Evolutionary conservation across 2,113 vertebrate genomes (phyloP).

Genomic region (Calcarius ornatus): DNA sequence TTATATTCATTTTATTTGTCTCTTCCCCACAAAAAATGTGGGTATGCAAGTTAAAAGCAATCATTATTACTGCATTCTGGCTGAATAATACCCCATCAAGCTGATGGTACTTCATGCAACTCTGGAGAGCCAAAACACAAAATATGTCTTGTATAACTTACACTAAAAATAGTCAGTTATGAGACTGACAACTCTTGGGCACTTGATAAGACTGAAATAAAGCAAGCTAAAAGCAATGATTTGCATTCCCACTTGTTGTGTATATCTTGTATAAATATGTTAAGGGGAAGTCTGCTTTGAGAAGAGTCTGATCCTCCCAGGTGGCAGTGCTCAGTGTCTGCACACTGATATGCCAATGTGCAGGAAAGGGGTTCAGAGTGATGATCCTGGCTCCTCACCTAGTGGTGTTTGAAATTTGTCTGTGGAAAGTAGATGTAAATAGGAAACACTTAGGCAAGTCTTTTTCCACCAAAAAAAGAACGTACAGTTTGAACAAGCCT

Average conservation of each 20-base stretch:
- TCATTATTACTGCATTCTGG: not conserved
- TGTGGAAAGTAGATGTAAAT: not conserved
- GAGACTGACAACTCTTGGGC: not conserved
- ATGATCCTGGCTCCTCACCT: not conserved
- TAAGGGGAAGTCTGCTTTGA: not conserved
- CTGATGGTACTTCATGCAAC: not conserved
- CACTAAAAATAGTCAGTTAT: not conserved
- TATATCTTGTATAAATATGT: not conserved
- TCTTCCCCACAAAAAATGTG: not conserved
- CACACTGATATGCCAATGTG: not conserved
- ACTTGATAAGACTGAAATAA: not conserved
- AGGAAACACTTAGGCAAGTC: not conserved
- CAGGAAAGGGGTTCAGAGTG: not conserved
- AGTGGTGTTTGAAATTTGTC: not conserved
- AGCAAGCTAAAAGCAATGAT: not conserved
- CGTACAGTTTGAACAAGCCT: not conserved
- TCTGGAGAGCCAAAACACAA: not conserved
- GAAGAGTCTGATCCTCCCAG: not conserved
- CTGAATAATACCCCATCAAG: not conserved
- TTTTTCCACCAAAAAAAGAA: not conserved
- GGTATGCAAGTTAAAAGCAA: not conserved
- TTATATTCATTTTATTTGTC: not conserved
- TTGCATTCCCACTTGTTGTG: not conserved
- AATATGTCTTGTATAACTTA: not conserved
- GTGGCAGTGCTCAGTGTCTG: not conserved